These are phyloP conservation scores for Mizuhopecten yessoensis DNA, from an alignment of 1,140 invertebrate genomes.

Conservation along the genomic window DNA sequence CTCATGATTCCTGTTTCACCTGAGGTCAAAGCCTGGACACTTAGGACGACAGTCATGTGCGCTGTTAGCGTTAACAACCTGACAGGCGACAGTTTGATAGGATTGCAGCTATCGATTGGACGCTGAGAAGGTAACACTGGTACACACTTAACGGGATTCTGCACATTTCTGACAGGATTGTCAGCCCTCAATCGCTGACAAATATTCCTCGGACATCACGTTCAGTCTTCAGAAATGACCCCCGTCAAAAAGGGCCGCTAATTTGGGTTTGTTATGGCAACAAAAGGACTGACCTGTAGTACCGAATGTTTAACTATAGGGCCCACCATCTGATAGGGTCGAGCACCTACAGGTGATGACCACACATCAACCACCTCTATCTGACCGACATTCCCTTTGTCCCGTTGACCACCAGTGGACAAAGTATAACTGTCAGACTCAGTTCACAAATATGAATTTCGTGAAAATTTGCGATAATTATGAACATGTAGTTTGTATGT, in stretches of 20 bases:
- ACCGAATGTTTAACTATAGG: not conserved
- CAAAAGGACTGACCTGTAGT: not conserved
- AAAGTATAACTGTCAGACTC: not conserved
- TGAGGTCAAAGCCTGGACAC: not conserved
- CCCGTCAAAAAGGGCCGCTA: not conserved
- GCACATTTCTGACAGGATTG: not conserved
- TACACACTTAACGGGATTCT: not conserved
- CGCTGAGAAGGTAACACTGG: not conserved
- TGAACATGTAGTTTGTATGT: no score
- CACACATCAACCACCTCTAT: not conserved
- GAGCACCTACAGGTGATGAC: not conserved
- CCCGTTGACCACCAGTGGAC: not conserved
- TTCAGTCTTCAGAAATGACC: conserved; percentile 3
- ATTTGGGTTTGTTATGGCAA: not conserved
- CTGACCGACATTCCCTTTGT: conserved; percentile 30
- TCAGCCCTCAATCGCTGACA: not conserved
- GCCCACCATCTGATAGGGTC: conserved; percentile 19
- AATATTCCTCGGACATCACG: not conserved
- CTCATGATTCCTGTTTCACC: not conserved
- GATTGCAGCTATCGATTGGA: not conserved
- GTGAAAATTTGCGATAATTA: not conserved
- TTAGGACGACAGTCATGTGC: not conserved
- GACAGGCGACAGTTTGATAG: not conserved
- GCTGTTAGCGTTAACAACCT: not conserved
- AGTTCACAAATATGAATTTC: not conserved